Base-by-base conservation (phyloP, 2,888 invertebrate genomes). In the Apotomis turbidana region DNA sequence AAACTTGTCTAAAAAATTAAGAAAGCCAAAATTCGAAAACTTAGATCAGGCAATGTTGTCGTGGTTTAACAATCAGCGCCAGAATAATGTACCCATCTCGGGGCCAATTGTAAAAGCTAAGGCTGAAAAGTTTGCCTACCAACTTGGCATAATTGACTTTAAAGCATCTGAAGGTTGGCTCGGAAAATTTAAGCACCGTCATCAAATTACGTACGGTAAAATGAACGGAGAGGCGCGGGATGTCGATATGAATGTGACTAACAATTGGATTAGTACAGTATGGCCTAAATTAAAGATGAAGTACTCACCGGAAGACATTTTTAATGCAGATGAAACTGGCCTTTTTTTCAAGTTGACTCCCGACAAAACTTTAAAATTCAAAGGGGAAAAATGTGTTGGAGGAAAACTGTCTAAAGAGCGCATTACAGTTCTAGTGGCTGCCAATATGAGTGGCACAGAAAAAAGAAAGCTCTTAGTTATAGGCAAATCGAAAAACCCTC, bases 401-500 rank as follows among this genome's bases (percentile, higher is more conserved):
- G 84, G 81, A 63, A 83, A 84, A 69, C 69, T 78, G 15, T 15
- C 15, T 15, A 15, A 15, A 15, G 15, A 15, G 15, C 15, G 15
- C 15, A 15, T 15, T 15, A 86, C 83, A 5, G 77, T 84, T 57
- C 74, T 85, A 55, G 77, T 85, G 57, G 79, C 79, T 74, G 78
- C 79, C 5, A 85, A 84, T 76, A 81, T 81, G 77, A 76, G 72
- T 76, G 85, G 83, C 59, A 78, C 79, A 74, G 74, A 77, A 75
- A 80, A 78, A 78, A 60, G 75, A 36, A 78, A 68, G 52, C 59
- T 68, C 0, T 15, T 68, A 5, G 52, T 68, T 15, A 68, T 68
- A 15, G 68, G 59, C 10, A 68, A 60, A 44, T 68, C 15, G 15
- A 15, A 15, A 15, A 15, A 15, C 15, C 15, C 15, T 15, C 15